Percentiles rank a stretch among this genome's conserved stretches.
phyloP scores from a whole-genome alignment of 2,797 vertebrate species.

The Peromyscus melanophrys region DNA sequence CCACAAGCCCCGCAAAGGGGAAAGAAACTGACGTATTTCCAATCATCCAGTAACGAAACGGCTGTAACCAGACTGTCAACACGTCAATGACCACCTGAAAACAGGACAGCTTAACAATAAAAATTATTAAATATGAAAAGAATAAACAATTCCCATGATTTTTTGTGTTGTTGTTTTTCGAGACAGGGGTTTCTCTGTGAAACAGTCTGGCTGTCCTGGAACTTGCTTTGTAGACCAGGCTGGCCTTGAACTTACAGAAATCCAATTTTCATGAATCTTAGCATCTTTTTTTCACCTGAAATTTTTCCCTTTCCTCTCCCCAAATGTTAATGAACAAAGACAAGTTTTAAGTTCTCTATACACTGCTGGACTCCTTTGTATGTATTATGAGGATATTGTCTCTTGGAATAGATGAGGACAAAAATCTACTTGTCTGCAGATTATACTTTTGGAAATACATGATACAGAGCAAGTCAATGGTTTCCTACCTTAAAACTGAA shows the following conservation, averaged over 20 bases:
- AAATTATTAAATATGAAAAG: background rate
- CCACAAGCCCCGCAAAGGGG: background rate
- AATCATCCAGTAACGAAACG: background rate
- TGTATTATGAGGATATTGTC: background rate
- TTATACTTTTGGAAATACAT: slow-evolving; percentile 43
- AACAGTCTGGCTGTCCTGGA: too few species aligned
- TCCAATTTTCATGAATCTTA: slow-evolving; percentile 8
- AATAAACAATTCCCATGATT: slow-evolving; percentile 34
- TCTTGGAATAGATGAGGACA: background rate
- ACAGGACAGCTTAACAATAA: slow-evolving; percentile 46
- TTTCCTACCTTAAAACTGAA: background rate
- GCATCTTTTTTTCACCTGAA: slow-evolving; percentile 25
- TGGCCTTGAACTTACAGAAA: too few species aligned
- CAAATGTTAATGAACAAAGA: slow-evolving; percentile 43
- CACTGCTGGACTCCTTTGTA: background rate
- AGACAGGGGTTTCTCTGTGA: too few species aligned
- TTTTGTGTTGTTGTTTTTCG: too few species aligned
- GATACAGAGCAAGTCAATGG: background rate
- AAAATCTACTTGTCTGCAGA: background rate
- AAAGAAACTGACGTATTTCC: background rate
- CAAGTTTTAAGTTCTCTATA: background rate
- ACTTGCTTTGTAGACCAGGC: too few species aligned
- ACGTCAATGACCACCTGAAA: slow-evolving; percentile 29
- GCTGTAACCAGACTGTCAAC: background rate
- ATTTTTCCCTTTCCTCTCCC: background rate